Conservation (phyloP, 2,888 invertebrate genomes). For the Chrysina gloriosa region DNA sequence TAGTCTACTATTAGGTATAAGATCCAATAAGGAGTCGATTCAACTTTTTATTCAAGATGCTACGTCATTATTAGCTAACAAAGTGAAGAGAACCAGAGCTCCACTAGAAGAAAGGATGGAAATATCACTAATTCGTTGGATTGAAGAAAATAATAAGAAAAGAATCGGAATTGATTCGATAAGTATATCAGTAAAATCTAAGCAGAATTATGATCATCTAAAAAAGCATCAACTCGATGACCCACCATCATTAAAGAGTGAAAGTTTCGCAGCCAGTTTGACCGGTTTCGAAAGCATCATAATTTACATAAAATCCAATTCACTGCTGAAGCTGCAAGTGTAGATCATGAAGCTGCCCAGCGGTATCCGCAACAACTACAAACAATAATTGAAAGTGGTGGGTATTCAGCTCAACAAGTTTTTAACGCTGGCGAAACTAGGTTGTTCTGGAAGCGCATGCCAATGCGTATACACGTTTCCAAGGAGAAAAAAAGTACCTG, state of each 20-base stretch:
- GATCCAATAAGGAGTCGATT: conserved; percentile 9
- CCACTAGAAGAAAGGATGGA: conserved; percentile 24
- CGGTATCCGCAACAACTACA: conserved; percentile 4
- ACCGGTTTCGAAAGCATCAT: conserved; percentile 1
- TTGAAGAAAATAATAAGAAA: conserved; percentile 29
- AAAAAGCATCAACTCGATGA: background rate
- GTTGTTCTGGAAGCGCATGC: conserved; percentile 2
- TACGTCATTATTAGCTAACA: background rate
- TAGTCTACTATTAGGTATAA: conserved; percentile 22
- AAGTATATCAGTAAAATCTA: conserved; percentile 11
- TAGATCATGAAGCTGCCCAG: conserved; percentile 1
- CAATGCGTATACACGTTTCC: background rate
- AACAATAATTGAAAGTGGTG: conserved; percentile 1
- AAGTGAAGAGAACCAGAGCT: background rate
- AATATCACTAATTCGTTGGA: conserved; percentile 1
- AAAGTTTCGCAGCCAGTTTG: conserved; percentile 10
- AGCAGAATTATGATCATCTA: conserved; percentile 6
- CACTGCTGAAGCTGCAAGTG: conserved; percentile 6
- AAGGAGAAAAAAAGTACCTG: background rate
- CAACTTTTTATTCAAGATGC: conserved; percentile 14
- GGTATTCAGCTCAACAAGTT: background rate
- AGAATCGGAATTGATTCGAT: background rate
- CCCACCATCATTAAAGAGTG: conserved; percentile 4
- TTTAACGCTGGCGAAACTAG: conserved; percentile 1
- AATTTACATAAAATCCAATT: too few species aligned